Percentiles rank a stretch among this genome's conserved stretches.
phyloP scores from a whole-genome alignment of 2,113 vertebrate species.

The Bubo scandiacus region DNA sequence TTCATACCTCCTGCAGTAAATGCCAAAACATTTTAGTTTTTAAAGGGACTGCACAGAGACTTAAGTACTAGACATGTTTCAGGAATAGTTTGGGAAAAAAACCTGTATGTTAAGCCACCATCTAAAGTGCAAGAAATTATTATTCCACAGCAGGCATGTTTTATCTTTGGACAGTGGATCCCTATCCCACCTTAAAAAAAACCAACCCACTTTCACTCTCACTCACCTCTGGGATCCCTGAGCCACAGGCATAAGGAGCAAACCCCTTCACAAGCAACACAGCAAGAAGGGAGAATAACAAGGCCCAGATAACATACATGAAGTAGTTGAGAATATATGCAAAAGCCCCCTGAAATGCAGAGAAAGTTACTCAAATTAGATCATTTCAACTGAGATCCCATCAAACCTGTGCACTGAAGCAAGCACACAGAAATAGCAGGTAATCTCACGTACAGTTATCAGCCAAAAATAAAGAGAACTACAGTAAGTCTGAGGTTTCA shows the following conservation, averaged over 20 bases:
- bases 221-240: constrained; percentile 95
- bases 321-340: constrained; percentile 89
- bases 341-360: constrained; percentile 79
- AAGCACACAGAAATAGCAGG: neutral
- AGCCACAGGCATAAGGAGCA: constrained; percentile 95
- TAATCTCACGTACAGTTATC: neutral
- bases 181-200: neutral
- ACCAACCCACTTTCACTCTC: neutral
- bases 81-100: neutral
- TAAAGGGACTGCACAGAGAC: neutral
- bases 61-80: neutral
- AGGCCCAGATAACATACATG: constrained; percentile 90
- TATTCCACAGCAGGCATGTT: accelerated
- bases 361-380: neutral
- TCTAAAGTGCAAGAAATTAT: neutral
- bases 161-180: neutral
- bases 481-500: neutral
- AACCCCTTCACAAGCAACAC: constrained; percentile 90
- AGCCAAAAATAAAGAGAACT: neutral
- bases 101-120: neutral
- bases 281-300: constrained; percentile 91
- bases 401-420: neutral
- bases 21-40: neutral
- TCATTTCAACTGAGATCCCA: neutral
- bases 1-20: neutral